These are phyloP conservation scores for Dipodomys spectabilis DNA, from an alignment of 2,113 vertebrate species.

Conservation along the genomic window DNA sequence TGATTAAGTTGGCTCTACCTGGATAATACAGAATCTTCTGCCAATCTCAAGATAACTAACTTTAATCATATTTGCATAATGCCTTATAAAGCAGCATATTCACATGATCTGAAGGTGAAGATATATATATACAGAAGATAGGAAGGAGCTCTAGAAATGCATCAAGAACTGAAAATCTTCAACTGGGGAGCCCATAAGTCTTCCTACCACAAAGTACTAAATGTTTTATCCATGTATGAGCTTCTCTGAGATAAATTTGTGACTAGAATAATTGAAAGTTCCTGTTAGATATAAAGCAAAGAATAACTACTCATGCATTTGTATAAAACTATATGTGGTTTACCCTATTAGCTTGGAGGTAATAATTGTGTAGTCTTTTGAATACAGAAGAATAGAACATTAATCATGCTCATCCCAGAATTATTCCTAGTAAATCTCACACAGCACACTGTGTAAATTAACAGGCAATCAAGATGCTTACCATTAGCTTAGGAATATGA, in stretches of 20 bases:
- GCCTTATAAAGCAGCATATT: background rate
- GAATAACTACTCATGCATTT: background rate
- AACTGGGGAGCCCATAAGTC: background rate
- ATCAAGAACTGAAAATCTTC: background rate
- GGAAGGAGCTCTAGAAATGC: background rate
- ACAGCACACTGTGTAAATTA: background rate
- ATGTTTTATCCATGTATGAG: fast-evolving
- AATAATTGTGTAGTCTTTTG: background rate
- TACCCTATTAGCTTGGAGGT: background rate
- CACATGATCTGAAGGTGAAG: background rate
- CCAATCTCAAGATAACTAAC: background rate
- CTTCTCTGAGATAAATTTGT: background rate
- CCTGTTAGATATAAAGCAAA: background rate
- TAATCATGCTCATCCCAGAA: background rate
- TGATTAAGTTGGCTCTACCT: background rate
- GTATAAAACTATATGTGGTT: background rate
- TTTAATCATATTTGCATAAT: background rate
- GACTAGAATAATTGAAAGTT: background rate
- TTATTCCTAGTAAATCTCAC: background rate
- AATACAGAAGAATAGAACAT: background rate
- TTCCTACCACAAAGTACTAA: background rate
- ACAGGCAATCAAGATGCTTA: background rate
- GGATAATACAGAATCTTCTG: background rate
- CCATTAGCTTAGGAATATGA: background rate
- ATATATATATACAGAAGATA: fast-evolving